phyloP scores from a whole-genome alignment of 2,888 invertebrate species.

The Masnerella sp. region DNA sequence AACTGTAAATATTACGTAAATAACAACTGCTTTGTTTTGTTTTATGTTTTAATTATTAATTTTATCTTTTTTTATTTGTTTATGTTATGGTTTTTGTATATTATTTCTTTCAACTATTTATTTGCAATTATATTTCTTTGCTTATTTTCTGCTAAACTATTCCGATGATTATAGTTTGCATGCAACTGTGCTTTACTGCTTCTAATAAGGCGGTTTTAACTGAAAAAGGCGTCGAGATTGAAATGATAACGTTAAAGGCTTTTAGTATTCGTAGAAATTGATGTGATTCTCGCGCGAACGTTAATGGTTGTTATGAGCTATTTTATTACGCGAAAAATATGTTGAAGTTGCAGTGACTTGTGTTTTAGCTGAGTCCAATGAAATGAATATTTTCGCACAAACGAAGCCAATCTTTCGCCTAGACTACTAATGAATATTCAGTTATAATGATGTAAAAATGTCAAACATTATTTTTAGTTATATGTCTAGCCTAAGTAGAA shows the following conservation, averaged over 20 bases:
- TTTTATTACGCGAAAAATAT: conserved; percentile 5
- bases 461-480: no score
- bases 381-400: no score
- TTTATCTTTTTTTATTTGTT: no score
- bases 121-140: no score
- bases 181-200: background rate
- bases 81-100: no score
- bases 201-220: background rate
- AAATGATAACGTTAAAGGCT: background rate
- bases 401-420: no score
- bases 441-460: background rate
- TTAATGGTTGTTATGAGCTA: conserved; percentile 6
- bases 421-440: no score
- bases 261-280: conserved; percentile 9
- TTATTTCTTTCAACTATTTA: no score
- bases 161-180: background rate
- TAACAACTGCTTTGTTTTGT: no score
- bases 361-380: conserved; percentile 1
- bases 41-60: no score
- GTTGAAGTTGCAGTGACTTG: conserved; percentile 3
- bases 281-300: background rate
- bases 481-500: no score
- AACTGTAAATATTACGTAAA: no score
- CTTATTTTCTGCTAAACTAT: background rate
- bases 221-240: conserved; percentile 10